Evolutionary conservation across 2,797 vertebrate species (phyloP).

Genomic region (Setipinna tenuifilis): DNA sequence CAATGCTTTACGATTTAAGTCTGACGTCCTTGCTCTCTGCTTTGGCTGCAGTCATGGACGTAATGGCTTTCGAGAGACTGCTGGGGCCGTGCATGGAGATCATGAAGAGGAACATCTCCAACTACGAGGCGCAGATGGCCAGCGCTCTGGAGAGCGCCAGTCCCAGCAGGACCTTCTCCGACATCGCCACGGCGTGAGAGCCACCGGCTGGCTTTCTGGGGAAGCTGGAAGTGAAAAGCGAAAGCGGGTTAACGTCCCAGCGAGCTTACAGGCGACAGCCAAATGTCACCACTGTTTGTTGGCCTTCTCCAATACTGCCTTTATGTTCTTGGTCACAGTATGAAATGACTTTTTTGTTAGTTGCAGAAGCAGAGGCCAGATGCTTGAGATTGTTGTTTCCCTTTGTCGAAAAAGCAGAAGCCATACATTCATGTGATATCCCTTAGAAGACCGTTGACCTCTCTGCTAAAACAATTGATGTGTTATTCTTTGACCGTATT

Average conservation of each 20-base stretch:
- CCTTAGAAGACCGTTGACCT: not conserved
- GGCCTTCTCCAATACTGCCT: not conserved
- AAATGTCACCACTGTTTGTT: slow-evolving; percentile 4
- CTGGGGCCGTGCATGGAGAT: slow-evolving; percentile 98
- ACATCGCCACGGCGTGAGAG: not conserved
- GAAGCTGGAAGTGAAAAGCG: slow-evolving; percentile 13
- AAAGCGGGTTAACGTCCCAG: not conserved
- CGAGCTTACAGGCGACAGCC: not conserved
- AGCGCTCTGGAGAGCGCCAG: slow-evolving; percentile 81
- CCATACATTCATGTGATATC: not conserved
- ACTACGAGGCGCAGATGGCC: slow-evolving; percentile 93
- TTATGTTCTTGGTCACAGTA: not conserved
- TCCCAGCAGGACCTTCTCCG: not conserved
- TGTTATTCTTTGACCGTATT: not conserved
- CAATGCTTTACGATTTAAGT: not conserved
- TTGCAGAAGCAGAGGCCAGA: not conserved
- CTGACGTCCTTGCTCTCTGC: slow-evolving; percentile 28
- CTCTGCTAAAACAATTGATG: not conserved
- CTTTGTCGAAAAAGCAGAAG: not conserved
- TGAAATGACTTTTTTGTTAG: not conserved
- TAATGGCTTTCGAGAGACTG: slow-evolving; percentile 94
- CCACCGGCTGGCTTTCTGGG: too few species aligned
- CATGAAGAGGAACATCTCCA: slow-evolving; percentile 97
- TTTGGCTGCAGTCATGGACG: slow-evolving; percentile 83
- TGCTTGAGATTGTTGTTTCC: not conserved